Evolutionary conservation across 2,888 invertebrate genomes (phyloP), one percentile per base, ranked within the genome.

Genomic region (Coenonympha glycerion): DNA sequence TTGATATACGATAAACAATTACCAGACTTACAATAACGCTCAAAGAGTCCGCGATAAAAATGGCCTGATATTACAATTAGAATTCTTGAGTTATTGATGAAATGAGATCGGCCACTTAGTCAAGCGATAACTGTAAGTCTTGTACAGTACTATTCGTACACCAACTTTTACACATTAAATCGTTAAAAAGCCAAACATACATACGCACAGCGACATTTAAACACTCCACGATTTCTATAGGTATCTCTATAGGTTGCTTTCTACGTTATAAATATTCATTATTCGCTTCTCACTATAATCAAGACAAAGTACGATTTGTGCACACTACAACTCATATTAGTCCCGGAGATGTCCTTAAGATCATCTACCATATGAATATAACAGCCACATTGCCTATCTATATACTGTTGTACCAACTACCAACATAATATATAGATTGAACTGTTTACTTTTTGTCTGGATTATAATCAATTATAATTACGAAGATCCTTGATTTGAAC

Each of bases 101-200:
- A n/a, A n/a, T n/a, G n/a, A n/a, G n/a, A n/a, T n/a, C n/a, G n/a
- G n/a, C n/a, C n/a, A n/a, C n/a, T n/a, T n/a, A n/a, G n/a, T n/a
- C n/a, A n/a, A n/a, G n/a, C n/a, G n/a, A n/a, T n/a, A n/a, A n/a
- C n/a, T n/a, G n/a, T n/a, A n/a, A n/a, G n/a, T n/a, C n/a, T n/a
- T n/a, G n/a, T n/a, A n/a, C n/a, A n/a, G n/a, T n/a, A n/a, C n/a
- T n/a, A n/a, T n/a, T n/a, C n/a, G n/a, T n/a, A n/a, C n/a, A n/a
- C n/a, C n/a, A n/a, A n/a, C n/a, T n/a, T n/a, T n/a, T n/a, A 28
- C n/a, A n/a, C 28, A 9, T n/a, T 28, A n/a, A 16, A 33, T 73
- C 57, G 74, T 73, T 39, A 78, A 79, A 69, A 85, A 85, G 85
- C 85, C 80, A 78, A 72, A 83, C 79, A 79, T 73, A 76, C 76